phyloP scores from a whole-genome alignment of 2,113 vertebrate species.

The Otolemur garnettii region DNA sequence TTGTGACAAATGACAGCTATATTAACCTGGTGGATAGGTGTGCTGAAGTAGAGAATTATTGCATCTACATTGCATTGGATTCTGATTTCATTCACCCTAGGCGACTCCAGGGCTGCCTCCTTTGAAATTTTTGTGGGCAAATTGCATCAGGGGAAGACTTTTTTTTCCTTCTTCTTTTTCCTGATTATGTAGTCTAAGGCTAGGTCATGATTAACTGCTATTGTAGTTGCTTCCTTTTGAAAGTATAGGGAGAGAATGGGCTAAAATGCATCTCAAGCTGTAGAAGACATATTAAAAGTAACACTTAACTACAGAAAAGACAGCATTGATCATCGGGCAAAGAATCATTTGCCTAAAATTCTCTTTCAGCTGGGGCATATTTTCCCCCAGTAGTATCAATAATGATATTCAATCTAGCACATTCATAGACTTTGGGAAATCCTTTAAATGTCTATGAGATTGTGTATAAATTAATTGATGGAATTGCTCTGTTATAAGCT shows the following conservation, averaged over 20 bases:
- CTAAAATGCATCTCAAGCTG: slow-evolving; percentile 16
- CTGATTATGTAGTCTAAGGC: slow-evolving; percentile 31
- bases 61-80: slow-evolving; percentile 24
- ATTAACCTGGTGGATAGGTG: slow-evolving; percentile 57
- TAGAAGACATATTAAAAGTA: slow-evolving; percentile 21
- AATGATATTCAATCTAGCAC: slow-evolving; percentile 15
- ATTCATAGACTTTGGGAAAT: not conserved
- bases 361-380: not conserved
- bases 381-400: not conserved
- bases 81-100: slow-evolving; percentile 39
- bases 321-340: not conserved
- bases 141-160: slow-evolving; percentile 8
- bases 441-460: not conserved
- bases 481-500: slow-evolving; percentile 42
- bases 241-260: not conserved
- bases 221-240: slow-evolving; percentile 16
- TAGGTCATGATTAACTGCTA: slow-evolving; percentile 63
- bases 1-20: slow-evolving; percentile 77
- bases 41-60: slow-evolving; percentile 69
- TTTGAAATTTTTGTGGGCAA: slow-evolving; percentile 67
- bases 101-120: not conserved
- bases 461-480: slow-evolving; percentile 64
- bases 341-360: slow-evolving; percentile 44
- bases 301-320: not conserved
- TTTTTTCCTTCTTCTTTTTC: not conserved